Percentiles rank a stretch among this genome's conserved stretches.
Conservation (phyloP, 2,113 vertebrate species). For the Athene cunicularia region DNA sequence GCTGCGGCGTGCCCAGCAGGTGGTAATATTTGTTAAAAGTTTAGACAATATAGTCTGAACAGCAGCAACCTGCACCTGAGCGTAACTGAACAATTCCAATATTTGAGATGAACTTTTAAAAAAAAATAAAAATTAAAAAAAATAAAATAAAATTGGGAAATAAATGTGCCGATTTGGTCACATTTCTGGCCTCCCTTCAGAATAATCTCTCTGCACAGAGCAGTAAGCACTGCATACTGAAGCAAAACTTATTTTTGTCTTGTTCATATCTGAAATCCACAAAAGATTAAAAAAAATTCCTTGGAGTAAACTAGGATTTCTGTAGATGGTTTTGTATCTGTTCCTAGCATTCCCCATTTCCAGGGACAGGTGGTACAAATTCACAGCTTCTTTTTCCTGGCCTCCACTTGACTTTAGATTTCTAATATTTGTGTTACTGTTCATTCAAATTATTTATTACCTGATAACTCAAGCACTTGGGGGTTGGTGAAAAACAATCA, state of each 20-base stretch:
- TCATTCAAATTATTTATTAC: background rate
- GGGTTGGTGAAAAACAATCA: background rate
- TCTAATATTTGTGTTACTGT: background rate
- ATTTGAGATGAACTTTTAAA: background rate
- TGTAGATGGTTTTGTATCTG: background rate
- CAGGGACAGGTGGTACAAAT: background rate
- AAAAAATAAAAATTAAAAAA: too few species aligned
- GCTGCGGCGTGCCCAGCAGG: slow-evolving; percentile 7
- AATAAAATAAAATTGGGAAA: background rate
- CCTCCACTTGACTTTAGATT: background rate
- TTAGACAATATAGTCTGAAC: background rate
- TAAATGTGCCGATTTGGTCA: background rate
- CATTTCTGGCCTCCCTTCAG: background rate
- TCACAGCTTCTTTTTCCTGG: background rate
- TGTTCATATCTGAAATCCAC: background rate
- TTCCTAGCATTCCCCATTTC: background rate
- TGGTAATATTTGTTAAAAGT: slow-evolving; percentile 60
- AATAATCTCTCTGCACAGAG: background rate
- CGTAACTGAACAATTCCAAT: rapidly evolving
- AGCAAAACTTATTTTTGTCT: background rate
- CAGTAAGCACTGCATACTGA: background rate
- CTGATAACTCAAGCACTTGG: background rate
- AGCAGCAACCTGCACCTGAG: background rate
- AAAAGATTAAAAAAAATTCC: background rate
- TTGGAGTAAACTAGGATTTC: background rate